Evolutionary conservation across 2,797 vertebrate species (phyloP).

Genomic region (Avahi laniger): DNA sequence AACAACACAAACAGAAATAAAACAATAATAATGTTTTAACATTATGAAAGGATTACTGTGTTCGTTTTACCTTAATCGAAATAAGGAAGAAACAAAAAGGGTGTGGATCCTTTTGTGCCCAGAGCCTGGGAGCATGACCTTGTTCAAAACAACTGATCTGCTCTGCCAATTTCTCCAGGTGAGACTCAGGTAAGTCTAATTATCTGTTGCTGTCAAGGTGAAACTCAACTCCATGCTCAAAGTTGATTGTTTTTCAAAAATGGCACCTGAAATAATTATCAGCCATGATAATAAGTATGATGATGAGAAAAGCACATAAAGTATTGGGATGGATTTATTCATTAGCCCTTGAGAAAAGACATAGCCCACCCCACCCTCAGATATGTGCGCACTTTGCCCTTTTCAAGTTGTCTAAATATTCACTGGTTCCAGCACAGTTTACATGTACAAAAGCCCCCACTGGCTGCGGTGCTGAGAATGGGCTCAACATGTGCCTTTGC

Average conservation of each 20-base stretch:
- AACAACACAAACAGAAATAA: not conserved
- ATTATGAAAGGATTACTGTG: not conserved
- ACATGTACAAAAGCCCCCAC: not conserved
- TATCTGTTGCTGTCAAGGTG: not conserved
- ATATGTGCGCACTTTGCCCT: not conserved
- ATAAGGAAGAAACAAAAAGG: not conserved
- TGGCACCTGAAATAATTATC: not conserved
- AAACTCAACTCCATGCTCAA: not conserved
- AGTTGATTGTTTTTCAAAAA: not conserved
- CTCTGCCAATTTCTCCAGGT: not conserved
- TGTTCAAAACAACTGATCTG: not conserved
- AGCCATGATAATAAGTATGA: not conserved
- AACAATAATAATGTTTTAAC: not conserved
- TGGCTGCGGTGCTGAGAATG: not conserved
- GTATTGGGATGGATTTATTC: not conserved
- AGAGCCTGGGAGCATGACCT: not conserved
- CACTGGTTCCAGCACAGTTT: not conserved
- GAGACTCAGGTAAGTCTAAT: not conserved
- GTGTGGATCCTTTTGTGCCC: not conserved
- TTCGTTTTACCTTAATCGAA: constrained; percentile 25
- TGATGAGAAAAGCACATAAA: not conserved
- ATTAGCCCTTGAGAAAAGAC: not conserved
- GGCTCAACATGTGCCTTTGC: not conserved
- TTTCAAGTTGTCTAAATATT: not conserved
- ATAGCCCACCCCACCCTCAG: not conserved